A percentile compares a stretch with the other conserved stretches of the same genome.
Conservation (phyloP, 2,113 vertebrate genomes). For the Anguilla rostrata region DNA sequence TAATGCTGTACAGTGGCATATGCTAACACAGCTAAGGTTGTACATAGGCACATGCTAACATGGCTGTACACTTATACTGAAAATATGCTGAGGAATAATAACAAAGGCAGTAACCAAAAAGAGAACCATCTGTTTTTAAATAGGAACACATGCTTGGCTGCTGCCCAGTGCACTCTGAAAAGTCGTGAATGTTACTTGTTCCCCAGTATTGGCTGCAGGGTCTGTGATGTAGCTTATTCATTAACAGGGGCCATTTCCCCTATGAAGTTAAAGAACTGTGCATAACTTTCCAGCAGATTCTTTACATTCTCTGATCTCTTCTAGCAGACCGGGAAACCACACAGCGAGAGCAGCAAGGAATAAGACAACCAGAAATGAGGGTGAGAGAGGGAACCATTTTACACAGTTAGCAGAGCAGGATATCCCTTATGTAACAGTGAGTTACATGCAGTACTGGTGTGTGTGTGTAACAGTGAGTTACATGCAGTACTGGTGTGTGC, state of each 20-base stretch:
- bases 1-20: too few species aligned
- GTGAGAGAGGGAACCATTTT: too few species aligned
- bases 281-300: too few species aligned
- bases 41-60: too few species aligned
- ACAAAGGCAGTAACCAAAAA: background rate
- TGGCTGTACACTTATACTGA: background rate
- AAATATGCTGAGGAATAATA: background rate
- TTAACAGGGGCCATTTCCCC: background rate
- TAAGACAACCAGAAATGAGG: background rate
- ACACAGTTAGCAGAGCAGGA: background rate
- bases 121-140: background rate
- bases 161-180: background rate
- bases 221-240: background rate
- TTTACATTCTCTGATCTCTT: background rate
- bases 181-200: background rate
- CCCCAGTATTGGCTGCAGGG: background rate
- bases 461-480: too few species aligned
- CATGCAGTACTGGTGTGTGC: too few species aligned
- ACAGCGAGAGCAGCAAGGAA: background rate
- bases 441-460: too few species aligned
- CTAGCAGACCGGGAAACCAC: background rate
- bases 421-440: too few species aligned
- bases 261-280: too few species aligned
- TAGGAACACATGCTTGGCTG: background rate
- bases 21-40: too few species aligned